Evolutionary conservation across 2,797 vertebrate species (phyloP).

Genomic region (Dermochelys coriacea): DNA sequence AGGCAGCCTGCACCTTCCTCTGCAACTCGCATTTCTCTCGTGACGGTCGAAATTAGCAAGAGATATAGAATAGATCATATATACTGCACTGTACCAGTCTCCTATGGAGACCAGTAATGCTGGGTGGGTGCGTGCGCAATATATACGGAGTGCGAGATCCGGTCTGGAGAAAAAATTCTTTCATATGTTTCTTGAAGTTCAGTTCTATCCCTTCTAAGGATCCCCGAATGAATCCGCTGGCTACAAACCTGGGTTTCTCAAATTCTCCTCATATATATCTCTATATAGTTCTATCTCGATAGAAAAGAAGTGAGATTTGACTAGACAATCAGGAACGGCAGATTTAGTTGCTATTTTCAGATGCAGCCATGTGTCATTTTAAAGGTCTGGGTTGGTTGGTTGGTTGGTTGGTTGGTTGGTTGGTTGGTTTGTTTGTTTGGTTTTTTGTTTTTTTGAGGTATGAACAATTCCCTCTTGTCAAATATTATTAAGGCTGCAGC

Average conservation of each 20-base stretch:
- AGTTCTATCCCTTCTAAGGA: neutral
- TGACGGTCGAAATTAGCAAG: constrained; percentile 22
- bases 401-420: too few relatives aligned
- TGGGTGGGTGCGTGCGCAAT: neutral
- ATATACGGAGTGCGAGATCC: neutral
- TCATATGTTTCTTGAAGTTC: neutral
- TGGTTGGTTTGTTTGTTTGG: too few relatives aligned
- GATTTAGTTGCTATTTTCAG: neutral
- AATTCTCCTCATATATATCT: neutral
- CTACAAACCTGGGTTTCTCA: neutral
- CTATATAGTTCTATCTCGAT: neutral
- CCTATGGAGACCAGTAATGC: neutral
- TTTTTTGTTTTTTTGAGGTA: neutral
- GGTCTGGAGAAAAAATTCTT: neutral
- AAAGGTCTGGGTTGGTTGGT: neutral
- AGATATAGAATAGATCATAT: neutral
- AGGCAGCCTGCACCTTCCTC: neutral
- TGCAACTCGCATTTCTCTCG: neutral
- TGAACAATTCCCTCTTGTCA: neutral
- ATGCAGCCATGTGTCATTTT: neutral
- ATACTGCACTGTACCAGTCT: neutral
- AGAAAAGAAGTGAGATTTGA: neutral
- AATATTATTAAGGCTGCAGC: neutral
- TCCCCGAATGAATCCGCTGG: neutral
- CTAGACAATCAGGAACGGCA: neutral